A percentile compares a stretch with the other conserved stretches of the same genome.
These are phyloP conservation scores for Rhynchophorus ferrugineus DNA, from an alignment of 1,140 invertebrate species.

Conservation along the genomic window DNA sequence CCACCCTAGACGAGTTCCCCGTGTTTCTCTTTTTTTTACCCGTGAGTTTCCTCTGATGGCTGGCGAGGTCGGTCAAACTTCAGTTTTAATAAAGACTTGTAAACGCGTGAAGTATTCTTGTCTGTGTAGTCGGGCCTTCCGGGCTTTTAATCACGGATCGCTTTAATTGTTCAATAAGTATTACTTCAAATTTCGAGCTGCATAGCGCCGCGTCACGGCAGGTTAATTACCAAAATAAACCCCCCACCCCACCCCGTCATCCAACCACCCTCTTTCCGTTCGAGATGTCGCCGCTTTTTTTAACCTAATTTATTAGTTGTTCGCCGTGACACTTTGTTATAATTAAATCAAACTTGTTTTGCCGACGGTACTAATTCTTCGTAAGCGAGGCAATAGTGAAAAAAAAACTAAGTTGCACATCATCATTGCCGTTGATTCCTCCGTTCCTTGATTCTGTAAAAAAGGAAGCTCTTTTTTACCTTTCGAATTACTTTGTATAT, in stretches of 20 bases:
- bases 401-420: background rate
- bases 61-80: background rate
- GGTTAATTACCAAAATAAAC: background rate
- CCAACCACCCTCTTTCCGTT: no score
- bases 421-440: background rate
- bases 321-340: no score
- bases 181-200: background rate
- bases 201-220: no score
- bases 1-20: no score
- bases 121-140: background rate
- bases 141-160: background rate
- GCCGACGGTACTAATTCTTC: background rate
- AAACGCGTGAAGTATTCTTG: conserved; percentile 1
- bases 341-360: no score
- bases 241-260: no score
- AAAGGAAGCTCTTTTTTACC: background rate
- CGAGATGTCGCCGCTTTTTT: no score
- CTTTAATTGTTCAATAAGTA: background rate
- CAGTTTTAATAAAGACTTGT: conserved; percentile 1
- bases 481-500: conserved; percentile 11
- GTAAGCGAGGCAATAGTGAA: background rate
- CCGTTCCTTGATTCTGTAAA: background rate
- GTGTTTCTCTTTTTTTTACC: no score
- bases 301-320: no score
- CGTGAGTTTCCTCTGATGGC: no score